Base-by-base conservation (phyloP, 2,888 invertebrate genomes). In the Dryocosmus kuriphilus region DNA sequence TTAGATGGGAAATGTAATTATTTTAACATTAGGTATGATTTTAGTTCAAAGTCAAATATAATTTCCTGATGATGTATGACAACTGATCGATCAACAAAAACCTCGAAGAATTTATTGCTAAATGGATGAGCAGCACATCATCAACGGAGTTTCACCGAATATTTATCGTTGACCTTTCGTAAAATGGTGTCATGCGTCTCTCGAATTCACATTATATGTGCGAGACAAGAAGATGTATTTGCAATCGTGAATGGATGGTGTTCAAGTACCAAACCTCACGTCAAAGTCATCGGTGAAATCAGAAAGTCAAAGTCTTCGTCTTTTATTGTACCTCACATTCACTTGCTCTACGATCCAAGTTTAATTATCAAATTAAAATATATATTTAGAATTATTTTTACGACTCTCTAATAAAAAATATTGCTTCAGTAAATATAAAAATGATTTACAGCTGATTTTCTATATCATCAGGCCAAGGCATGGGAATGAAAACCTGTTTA, bases 141-240 rank as follows among this genome's bases (percentile, higher is more conserved):
- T 41, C 32, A 65, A 67, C 22, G 11, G 46, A 67, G 67, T 67
- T 67, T 67, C 67, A 46, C 67, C 46, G 27, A 67, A 67, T 67
- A 67, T 67, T 67, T 67, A 46, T 67, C 41, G 27, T 27, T 67
- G 67, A 67, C 67, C 67, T 67, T 67, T 67, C 2, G 46, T 27
- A 46, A 67, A 67, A 67, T 27, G 67, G 46, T 67, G 67, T 67
- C 67, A 67, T 19, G 46, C 46, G 46, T 46, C 67, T 67, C 46
- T 38, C 38, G 67, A 41, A 41, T 46, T 46, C 27, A 27, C 24
- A 27, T 67, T 41, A 46, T 41, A 41, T 27, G 24, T 46, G 67
- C 16, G 41, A 41, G 67, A 9, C 62, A 67, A 46, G 41, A 46
- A 67, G 67, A 46, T 67, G 46, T 41, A 46, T 46, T 67, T 46